Evolutionary conservation across 2,113 vertebrate genomes (phyloP).

Genomic region (Ahaetulla prasina): DNA sequence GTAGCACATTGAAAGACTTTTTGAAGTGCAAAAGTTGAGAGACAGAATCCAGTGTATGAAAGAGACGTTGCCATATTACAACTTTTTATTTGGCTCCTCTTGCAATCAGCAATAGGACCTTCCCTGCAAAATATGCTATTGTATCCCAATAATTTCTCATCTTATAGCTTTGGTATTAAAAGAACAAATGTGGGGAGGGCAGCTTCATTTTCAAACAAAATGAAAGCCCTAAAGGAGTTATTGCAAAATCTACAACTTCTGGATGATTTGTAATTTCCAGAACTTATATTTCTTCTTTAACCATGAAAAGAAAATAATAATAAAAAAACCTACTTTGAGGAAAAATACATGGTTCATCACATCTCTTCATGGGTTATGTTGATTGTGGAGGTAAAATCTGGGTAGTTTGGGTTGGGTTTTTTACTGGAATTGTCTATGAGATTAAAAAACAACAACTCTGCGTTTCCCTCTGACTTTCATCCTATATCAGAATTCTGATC

Average conservation of each 20-base stretch:
- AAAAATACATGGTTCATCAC: neutral
- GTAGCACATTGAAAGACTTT: neutral
- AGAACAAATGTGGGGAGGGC: neutral
- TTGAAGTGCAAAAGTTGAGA: neutral
- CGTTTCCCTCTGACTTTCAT: neutral
- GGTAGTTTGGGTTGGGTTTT: neutral
- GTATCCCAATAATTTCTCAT: neutral
- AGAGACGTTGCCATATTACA: neutral
- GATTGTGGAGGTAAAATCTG: neutral
- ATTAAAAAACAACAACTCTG: neutral
- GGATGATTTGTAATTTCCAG: neutral
- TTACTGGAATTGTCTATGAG: neutral
- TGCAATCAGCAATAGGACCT: neutral
- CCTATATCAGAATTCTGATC: neutral
- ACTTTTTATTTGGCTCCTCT: neutral
- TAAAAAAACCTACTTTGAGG: neutral
- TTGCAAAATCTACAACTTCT: neutral
- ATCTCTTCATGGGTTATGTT: neutral
- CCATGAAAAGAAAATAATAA: neutral
- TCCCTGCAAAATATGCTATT: neutral
- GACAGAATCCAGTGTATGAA: neutral
- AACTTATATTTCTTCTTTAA: neutral
- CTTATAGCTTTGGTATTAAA: neutral
- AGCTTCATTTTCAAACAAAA: too few species aligned
- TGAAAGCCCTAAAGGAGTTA: neutral